Evolutionary conservation across 1,140 invertebrate genomes (phyloP).

Genomic region (Zaprionus davidi): DNA sequence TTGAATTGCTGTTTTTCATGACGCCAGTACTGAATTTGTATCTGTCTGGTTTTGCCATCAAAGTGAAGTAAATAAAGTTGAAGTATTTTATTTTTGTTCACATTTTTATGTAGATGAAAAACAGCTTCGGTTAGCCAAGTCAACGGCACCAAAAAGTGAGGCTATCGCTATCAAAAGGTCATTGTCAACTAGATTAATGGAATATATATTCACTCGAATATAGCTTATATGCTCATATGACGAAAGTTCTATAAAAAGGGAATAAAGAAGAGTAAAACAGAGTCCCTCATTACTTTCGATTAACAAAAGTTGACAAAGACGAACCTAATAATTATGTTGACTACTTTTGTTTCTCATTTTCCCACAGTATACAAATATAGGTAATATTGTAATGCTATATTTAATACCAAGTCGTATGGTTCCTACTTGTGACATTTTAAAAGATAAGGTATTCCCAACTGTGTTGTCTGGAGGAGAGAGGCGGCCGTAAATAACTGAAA

Average conservation of each 20-base stretch:
- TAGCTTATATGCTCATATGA: neutral
- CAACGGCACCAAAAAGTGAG: neutral
- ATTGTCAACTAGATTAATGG: conserved; percentile 10
- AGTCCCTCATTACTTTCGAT: neutral
- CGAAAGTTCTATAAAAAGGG: neutral
- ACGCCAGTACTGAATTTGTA: neutral
- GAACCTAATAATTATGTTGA: neutral
- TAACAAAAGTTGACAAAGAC: neutral
- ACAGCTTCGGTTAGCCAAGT: neutral
- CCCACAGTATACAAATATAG: neutral
- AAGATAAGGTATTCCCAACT: neutral
- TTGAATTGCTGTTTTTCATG: neutral
- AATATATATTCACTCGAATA: neutral
- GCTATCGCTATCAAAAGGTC: conserved; percentile 5
- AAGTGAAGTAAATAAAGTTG: neutral
- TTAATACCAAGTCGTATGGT: neutral
- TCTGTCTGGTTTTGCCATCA: conserved; percentile 1
- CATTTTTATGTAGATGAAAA: neutral
- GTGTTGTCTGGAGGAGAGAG: neutral
- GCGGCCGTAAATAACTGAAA: neutral
- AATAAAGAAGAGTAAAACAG: neutral
- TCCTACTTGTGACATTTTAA: neutral
- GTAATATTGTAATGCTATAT: neutral
- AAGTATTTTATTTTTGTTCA: neutral
- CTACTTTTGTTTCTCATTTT: neutral